These are phyloP conservation scores for Copidosoma floridanum DNA, from an alignment of 1,140 invertebrate species.

Conservation along the genomic window DNA sequence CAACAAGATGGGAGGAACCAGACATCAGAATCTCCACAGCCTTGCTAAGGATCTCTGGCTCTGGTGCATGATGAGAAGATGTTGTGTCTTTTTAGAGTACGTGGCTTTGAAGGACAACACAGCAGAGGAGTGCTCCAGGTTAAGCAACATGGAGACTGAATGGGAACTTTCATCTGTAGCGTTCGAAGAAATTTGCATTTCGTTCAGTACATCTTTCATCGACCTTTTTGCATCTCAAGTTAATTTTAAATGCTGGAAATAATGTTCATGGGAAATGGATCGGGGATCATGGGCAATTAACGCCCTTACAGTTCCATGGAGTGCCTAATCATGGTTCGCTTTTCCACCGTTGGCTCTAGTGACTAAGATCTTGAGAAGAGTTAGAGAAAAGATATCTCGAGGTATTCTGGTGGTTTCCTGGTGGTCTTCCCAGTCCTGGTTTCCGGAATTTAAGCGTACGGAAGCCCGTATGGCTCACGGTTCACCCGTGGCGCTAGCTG, in stretches of 20 bases:
- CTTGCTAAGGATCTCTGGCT: slow-evolving; percentile 20
- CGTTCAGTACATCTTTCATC: background rate
- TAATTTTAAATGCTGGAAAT: slow-evolving; percentile 16
- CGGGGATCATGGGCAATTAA: slow-evolving; percentile 27
- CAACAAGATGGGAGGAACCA: slow-evolving; percentile 38
- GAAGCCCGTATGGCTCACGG: too few relatives aligned
- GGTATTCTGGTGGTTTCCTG: slow-evolving; percentile 20
- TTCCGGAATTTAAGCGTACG: slow-evolving; percentile 9
- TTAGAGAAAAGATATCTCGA: slow-evolving; percentile 6
- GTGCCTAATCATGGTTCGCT: slow-evolving; percentile 8
- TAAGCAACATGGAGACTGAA: slow-evolving; percentile 19
- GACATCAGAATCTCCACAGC: slow-evolving; percentile 33
- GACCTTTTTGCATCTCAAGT: slow-evolving; percentile 13
- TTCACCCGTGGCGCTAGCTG: too few relatives aligned
- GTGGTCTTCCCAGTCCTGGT: slow-evolving; percentile 3
- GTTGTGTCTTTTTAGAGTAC: slow-evolving; percentile 27
- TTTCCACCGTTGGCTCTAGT: slow-evolving; percentile 24
- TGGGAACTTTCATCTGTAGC: slow-evolving; percentile 13
- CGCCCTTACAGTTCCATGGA: slow-evolving; percentile 29
- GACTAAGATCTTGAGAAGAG: slow-evolving; percentile 7
- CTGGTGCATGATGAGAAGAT: background rate
- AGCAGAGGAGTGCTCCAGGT: slow-evolving; percentile 32
- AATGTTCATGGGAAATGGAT: slow-evolving; percentile 23
- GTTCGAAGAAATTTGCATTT: slow-evolving; percentile 6
- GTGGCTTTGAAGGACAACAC: slow-evolving; percentile 40